A percentile compares a stretch with the other conserved stretches of the same genome.
Conservation (phyloP, 2,113 vertebrate species). For the Cathartes aura region DNA sequence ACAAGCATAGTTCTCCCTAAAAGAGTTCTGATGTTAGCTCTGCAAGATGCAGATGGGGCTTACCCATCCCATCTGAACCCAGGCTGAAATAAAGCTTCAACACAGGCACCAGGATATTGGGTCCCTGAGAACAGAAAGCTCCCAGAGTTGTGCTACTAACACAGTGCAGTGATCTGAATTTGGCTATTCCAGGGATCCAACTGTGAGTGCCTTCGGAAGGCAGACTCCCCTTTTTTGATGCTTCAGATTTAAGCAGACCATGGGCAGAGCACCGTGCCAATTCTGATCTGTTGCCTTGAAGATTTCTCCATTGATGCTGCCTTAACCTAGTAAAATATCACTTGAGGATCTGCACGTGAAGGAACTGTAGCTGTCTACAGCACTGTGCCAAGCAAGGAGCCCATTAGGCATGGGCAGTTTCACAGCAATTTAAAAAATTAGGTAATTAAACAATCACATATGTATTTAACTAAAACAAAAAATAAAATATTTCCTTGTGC, state of each 20-base stretch:
- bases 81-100: not conserved
- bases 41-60: not conserved
- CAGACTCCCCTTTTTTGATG: not conserved
- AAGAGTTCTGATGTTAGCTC: not conserved
- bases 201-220: not conserved
- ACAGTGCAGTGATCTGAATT: not conserved
- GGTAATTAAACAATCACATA: not conserved
- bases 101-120: not conserved
- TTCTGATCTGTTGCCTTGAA: not conserved
- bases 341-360: not conserved
- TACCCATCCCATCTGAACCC: not conserved
- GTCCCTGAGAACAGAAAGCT: not conserved
- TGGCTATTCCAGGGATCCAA: not conserved
- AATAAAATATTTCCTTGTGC: not conserved
- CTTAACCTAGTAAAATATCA: not conserved
- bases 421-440: not conserved
- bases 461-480: not conserved
- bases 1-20: not conserved
- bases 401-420: not conserved
- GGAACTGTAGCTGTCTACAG: not conserved
- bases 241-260: not conserved
- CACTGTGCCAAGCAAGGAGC: not conserved
- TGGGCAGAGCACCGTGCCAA: fast-evolving
- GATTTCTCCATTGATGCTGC: not conserved
- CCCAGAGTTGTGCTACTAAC: not conserved